Evolutionary conservation across 2,797 vertebrate species (phyloP), one percentile per base, ranked within the genome.

Genomic region (Dicrostonyx torquatus): DNA sequence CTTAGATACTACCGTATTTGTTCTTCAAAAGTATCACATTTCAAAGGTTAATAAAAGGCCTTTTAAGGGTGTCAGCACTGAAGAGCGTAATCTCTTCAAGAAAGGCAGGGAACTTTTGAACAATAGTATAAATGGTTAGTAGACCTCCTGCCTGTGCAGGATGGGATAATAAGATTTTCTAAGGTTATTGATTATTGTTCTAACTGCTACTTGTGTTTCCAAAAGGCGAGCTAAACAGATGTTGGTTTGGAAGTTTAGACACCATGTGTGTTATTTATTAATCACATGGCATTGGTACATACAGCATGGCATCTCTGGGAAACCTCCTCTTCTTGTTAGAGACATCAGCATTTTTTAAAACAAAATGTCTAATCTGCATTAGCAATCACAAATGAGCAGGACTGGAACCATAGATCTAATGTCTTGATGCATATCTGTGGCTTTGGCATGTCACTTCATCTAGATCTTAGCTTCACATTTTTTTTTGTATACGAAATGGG

Each of bases 151-250:
- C 84, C 95, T 96, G 55, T 76, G 75, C 50, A 94, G 77, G 66
- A 87, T 94, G 95, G 95, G 43, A 76, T 89, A 92, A 58, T 95
- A 94, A 95, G 75, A 95, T 93, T 93, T 96, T 90, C 58, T 93
- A 58, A 94, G 72, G 86, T 94, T 86, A 97, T 93, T 92, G 53
- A 93, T 78, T 92, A 89, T 97, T 96, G 45, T 96, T 97, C 89
- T 96, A 95, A 91, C 31, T 95, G 34, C 37, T 95, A 55, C 92
- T 96, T 92, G 34, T 89, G 77, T 82, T 94, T 96, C 40, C 79
- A 37, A 58, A 79, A 15, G 8, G 77, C 10, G 14, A 92, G 53
- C 89, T 58, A 89, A 92, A 77, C 37, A 89, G 14, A 72, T 11
- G 48, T 91, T 62, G 43, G 2, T 64, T 48, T 31, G 0, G 20